Percentiles rank a stretch among this genome's conserved stretches.
Evolutionary conservation across 2,797 vertebrate species (phyloP).

Genomic region (Crossoptilon crossoptilon): DNA sequence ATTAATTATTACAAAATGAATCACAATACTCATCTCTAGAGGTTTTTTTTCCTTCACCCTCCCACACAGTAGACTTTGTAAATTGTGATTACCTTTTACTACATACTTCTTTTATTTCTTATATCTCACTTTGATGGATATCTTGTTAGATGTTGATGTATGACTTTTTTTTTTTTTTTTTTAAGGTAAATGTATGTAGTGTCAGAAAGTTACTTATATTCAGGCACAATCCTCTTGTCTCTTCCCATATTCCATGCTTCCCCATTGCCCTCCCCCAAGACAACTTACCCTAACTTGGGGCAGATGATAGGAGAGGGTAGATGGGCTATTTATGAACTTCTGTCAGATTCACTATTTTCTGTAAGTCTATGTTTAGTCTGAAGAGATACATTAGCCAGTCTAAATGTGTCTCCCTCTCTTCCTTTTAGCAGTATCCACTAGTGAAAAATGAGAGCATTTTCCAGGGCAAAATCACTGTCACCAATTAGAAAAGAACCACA

Average conservation of each 20-base stretch:
- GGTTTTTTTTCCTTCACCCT: neutral
- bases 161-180: neutral
- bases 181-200: neutral
- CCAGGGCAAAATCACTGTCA: neutral
- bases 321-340: neutral
- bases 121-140: neutral
- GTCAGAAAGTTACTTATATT: neutral
- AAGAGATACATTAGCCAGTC: neutral
- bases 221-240: neutral
- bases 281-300: neutral
- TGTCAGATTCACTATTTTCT: neutral
- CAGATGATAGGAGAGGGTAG: neutral
- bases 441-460: neutral
- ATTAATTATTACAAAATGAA: conserved; percentile 33
- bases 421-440: neutral
- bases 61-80: neutral
- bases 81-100: neutral
- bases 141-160: neutral
- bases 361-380: neutral
- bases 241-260: neutral
- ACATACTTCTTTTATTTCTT: neutral
- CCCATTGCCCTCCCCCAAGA: neutral
- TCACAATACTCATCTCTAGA: neutral
- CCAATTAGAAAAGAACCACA: neutral
- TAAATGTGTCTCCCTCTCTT: neutral